Conservation (phyloP, 1,140 invertebrate genomes). For the Mesaphorura yosii region DNA sequence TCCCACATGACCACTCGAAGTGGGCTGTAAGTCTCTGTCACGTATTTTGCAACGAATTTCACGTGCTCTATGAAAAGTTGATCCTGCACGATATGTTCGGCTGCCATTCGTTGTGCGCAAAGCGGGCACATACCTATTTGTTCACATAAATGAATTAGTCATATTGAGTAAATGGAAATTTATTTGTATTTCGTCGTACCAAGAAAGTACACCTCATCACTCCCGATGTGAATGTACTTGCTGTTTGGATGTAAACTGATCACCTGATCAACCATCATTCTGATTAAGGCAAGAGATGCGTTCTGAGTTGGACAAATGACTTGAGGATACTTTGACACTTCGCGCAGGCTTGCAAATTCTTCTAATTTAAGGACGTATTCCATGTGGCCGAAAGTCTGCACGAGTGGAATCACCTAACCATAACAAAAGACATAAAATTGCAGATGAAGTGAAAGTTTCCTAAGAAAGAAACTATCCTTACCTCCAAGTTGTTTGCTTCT, state of each 20-base stretch:
- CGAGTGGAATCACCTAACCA: conserved; percentile 42
- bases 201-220: conserved; percentile 59
- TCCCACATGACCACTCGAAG: conserved; percentile 55
- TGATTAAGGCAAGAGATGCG: conserved; percentile 40
- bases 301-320: conserved; percentile 39
- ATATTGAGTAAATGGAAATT: no score
- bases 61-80: conserved; percentile 44
- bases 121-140: no score
- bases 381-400: conserved; percentile 49
- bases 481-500: conserved; percentile 36
- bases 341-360: conserved; percentile 42
- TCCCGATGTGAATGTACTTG: conserved; percentile 64
- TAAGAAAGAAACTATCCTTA: conserved; percentile 36
- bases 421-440: conserved; percentile 25
- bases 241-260: conserved; percentile 44
- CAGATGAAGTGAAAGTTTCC: neutral
- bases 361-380: conserved; percentile 47
- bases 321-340: conserved; percentile 43
- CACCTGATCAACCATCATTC: conserved; percentile 44
- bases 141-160: no score
- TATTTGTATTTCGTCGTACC: no score
- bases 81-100: conserved; percentile 38
- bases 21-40: conserved; percentile 45
- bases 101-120: no score
- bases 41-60: conserved; percentile 46